Evolutionary conservation across 2,113 vertebrate species (phyloP).

Genomic region (Megaleporinus macrocephalus): DNA sequence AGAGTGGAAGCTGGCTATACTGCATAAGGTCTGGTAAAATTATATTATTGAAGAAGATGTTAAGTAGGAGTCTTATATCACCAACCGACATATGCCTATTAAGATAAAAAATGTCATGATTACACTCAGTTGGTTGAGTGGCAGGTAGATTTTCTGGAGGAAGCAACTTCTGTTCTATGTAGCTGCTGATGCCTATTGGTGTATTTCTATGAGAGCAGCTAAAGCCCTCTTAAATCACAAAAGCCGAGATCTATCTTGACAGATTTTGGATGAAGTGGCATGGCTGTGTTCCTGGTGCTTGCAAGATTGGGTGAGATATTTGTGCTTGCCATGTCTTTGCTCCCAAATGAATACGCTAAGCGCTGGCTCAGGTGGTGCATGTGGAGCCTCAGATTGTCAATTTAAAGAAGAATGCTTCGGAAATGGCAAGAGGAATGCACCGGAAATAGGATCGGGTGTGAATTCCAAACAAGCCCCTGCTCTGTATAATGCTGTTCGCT

Average conservation of each 20-base stretch:
- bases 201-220: not conserved
- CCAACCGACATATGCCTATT: not conserved
- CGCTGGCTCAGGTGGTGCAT: slow-evolving; percentile 56
- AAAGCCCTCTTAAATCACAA: slow-evolving; percentile 29
- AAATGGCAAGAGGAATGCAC: slow-evolving; percentile 60
- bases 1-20: not conserved
- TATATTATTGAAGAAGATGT: slow-evolving; percentile 9
- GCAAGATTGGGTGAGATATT: slow-evolving; percentile 28
- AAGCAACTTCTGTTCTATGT: slow-evolving; percentile 5
- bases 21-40: not conserved
- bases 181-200: not conserved
- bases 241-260: slow-evolving; percentile 39
- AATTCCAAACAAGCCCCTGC: slow-evolving; percentile 58
- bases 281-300: slow-evolving; percentile 40
- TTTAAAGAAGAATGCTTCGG: slow-evolving; percentile 60
- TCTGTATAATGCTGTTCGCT: slow-evolving; percentile 56
- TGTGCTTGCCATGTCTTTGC: slow-evolving; percentile 43
- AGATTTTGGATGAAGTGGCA: slow-evolving; percentile 46
- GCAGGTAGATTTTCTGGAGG: not conserved
- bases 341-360: slow-evolving; percentile 57
- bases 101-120: not conserved
- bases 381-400: slow-evolving; percentile 54
- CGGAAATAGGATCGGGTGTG: slow-evolving; percentile 58
- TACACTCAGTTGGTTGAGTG: not conserved
- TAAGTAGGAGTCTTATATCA: not conserved